Evolutionary conservation across 2,888 invertebrate genomes (phyloP).

Genomic region (Coleophora flavipennella): DNA sequence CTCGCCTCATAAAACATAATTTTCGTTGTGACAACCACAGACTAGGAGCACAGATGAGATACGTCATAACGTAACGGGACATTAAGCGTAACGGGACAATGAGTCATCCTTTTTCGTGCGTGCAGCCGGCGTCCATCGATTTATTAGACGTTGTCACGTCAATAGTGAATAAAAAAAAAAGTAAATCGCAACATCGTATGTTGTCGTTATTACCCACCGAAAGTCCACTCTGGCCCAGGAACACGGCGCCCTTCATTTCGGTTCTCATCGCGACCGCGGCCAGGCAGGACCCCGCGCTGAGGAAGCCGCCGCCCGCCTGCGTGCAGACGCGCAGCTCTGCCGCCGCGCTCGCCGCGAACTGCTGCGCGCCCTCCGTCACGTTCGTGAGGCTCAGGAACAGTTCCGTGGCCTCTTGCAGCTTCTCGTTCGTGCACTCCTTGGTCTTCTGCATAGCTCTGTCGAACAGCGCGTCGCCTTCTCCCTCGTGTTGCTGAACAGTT

Average conservation of each 20-base stretch:
- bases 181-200: too few species aligned
- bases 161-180: too few species aligned
- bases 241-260: conserved; percentile 37
- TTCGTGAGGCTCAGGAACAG: conserved; percentile 28
- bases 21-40: too few species aligned
- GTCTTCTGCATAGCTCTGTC: conserved; percentile 31
- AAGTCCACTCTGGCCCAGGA: conserved; percentile 36
- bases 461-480: conserved; percentile 34
- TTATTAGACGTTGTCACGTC: too few species aligned
- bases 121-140: too few species aligned
- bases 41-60: too few species aligned
- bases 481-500: conserved; percentile 29
- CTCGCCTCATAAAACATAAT: too few species aligned
- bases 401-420: conserved; percentile 30
- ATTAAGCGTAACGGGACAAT: too few species aligned
- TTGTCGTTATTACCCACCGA: conserved; percentile 29
- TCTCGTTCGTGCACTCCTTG: conserved; percentile 37
- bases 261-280: conserved; percentile 36
- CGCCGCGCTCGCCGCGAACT: conserved; percentile 29
- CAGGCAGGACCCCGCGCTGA: conserved; percentile 40
- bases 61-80: too few species aligned
- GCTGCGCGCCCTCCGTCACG: conserved; percentile 28
- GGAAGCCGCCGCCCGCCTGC: conserved; percentile 24
- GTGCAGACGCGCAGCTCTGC: conserved; percentile 43
- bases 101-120: too few species aligned